phyloP scores from a whole-genome alignment of 2,797 vertebrate species.

The Mallotus villosus region DNA sequence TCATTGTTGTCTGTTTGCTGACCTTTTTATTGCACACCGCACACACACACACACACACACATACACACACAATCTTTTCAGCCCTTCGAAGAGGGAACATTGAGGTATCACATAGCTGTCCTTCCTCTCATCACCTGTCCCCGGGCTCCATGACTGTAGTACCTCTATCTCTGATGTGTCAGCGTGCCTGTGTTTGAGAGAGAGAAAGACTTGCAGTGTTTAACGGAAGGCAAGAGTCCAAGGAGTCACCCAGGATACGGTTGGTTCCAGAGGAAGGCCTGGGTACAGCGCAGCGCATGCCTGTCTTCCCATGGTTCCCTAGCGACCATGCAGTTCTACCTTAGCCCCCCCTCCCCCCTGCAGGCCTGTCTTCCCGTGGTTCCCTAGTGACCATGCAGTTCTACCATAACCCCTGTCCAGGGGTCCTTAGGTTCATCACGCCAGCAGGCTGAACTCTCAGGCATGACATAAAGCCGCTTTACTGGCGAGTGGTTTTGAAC shows the following conservation, averaged over 20 bases:
- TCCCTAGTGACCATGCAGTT: too few species aligned
- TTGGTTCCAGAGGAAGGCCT: too few species aligned
- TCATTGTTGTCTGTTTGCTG: background rate
- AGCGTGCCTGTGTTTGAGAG: too few species aligned
- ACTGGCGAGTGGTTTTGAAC: conserved; percentile 14
- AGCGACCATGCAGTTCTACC: background rate
- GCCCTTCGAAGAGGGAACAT: conserved; percentile 22
- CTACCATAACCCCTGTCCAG: background rate
- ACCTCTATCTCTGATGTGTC: conserved; percentile 16
- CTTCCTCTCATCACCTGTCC: conserved; percentile 1
- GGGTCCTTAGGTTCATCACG: conserved; percentile 23
- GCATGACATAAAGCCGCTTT: conserved; percentile 17
- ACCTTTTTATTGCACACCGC: background rate
- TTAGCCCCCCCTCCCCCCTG: too few species aligned
- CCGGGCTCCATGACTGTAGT: conserved; percentile 10
- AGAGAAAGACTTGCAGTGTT: background rate
- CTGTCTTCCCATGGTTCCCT: background rate
- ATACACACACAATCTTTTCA: background rate
- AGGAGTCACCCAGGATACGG: too few species aligned
- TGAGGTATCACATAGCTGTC: conserved; percentile 28
- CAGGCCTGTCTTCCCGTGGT: background rate
- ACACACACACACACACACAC: background rate
- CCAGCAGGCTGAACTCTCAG: conserved; percentile 14
- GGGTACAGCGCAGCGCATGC: too few species aligned
- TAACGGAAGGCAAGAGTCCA: too few species aligned